These are phyloP conservation scores for Lophius piscatorius DNA, from an alignment of 2,113 vertebrate genomes.

Conservation along the genomic window DNA sequence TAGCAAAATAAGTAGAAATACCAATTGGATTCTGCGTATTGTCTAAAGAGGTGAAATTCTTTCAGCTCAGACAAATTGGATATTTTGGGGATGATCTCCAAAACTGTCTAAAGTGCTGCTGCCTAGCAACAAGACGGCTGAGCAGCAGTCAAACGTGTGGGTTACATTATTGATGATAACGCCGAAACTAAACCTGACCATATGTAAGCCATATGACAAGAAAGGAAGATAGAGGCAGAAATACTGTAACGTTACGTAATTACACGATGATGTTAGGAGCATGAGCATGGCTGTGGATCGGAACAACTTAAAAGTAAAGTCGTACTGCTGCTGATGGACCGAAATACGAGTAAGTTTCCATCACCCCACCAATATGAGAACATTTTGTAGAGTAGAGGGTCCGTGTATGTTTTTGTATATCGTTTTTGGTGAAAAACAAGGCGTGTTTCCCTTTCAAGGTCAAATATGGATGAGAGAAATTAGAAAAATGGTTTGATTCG, in stretches of 20 bases:
- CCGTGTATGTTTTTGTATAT: background rate
- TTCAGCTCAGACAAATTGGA: too few species aligned
- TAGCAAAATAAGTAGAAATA: background rate
- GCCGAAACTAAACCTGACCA: constrained; percentile 49
- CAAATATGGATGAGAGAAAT: too few species aligned
- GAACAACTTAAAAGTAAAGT: background rate
- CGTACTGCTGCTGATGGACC: constrained; percentile 7
- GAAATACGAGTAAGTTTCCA: constrained; percentile 43
- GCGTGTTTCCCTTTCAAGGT: too few species aligned
- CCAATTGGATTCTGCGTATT: too few species aligned
- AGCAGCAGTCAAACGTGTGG: constrained; percentile 44
- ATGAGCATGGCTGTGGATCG: constrained; percentile 1
- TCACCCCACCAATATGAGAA: background rate
- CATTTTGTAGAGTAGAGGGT: too few species aligned
- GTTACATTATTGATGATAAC: constrained; percentile 67
- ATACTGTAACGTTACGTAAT: background rate
- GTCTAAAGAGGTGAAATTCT: too few species aligned
- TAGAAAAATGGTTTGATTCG: too few species aligned
- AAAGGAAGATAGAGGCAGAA: constrained; percentile 6
- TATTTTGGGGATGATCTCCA: too few species aligned
- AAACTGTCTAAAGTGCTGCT: constrained; percentile 13
- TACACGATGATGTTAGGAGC: constrained; percentile 2
- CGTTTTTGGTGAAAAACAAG: too few species aligned
- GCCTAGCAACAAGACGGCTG: constrained; percentile 56
- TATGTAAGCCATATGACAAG: constrained; percentile 43